Conservation (phyloP, 2,113 vertebrate genomes). For the Ictalurus punctatus region DNA sequence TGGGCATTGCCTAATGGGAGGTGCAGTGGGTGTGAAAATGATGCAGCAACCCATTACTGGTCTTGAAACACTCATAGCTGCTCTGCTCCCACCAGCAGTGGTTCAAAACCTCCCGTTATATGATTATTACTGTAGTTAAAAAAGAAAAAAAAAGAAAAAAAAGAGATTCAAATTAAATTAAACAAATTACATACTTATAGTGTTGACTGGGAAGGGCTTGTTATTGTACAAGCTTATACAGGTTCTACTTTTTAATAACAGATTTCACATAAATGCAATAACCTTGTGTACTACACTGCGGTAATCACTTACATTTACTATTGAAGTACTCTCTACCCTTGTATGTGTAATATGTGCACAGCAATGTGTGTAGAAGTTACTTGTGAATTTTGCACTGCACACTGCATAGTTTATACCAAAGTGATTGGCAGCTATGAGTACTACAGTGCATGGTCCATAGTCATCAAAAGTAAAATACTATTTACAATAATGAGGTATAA, state of each 20-base stretch:
- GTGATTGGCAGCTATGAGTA: not conserved
- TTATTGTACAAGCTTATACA: not conserved
- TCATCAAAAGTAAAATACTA: not conserved
- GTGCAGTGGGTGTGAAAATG: conserved; percentile 58
- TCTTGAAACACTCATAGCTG: conserved; percentile 60
- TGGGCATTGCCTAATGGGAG: conserved; percentile 58
- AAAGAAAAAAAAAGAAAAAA: too few relatives aligned
- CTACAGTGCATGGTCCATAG: not conserved
- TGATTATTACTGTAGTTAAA: not conserved
- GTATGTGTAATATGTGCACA: not conserved
- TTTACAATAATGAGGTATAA: too few relatives aligned
- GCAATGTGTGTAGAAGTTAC: not conserved
- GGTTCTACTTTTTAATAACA: not conserved
- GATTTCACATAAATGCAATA: not conserved
- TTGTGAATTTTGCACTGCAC: not conserved
- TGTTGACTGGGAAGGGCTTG: not conserved
- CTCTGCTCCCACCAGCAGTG: conserved; percentile 24
- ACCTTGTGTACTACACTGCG: not conserved
- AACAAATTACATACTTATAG: not conserved
- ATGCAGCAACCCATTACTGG: conserved; percentile 56
- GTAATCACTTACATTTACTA: not conserved
- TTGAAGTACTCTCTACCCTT: not conserved
- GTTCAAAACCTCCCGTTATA: not conserved
- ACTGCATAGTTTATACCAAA: not conserved
- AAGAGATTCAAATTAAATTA: not conserved